Conservation (phyloP, 2,113 vertebrate genomes). For the Pituophis catenifer region DNA sequence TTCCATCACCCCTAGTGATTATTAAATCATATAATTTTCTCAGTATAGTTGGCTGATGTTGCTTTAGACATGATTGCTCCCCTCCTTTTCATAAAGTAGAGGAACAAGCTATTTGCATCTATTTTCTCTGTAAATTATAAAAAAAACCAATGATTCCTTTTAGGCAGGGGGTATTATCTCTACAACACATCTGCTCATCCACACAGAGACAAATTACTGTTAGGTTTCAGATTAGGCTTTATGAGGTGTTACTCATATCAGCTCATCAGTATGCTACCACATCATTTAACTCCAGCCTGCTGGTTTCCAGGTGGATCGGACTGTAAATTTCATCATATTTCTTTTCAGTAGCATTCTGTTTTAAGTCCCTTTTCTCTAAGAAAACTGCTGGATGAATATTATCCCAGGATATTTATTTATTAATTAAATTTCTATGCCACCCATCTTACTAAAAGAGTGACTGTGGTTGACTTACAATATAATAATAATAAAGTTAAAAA, state of each 20-base stretch:
- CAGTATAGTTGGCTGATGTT: constrained; percentile 37
- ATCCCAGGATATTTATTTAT: neutral
- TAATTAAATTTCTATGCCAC: neutral
- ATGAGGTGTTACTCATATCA: neutral
- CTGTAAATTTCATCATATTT: neutral
- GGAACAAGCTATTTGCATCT: neutral
- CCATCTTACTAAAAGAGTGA: neutral
- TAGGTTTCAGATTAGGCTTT: neutral
- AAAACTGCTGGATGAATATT: neutral
- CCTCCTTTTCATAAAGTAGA: neutral
- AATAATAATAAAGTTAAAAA: neutral
- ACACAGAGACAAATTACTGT: neutral
- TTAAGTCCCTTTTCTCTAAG: neutral
- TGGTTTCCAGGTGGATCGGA: neutral
- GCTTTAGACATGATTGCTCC: neutral
- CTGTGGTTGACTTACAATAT: neutral
- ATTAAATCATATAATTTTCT: constrained; percentile 42
- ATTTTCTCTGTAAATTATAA: neutral
- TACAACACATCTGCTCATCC: neutral
- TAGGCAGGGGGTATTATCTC: neutral
- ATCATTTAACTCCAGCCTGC: neutral
- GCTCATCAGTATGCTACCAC: neutral
- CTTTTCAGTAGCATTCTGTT: neutral
- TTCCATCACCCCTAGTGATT: constrained; percentile 30
- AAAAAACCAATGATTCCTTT: neutral